These are phyloP conservation scores for Ips typographus DNA, from an alignment of 1,140 invertebrate genomes.

Conservation along the genomic window DNA sequence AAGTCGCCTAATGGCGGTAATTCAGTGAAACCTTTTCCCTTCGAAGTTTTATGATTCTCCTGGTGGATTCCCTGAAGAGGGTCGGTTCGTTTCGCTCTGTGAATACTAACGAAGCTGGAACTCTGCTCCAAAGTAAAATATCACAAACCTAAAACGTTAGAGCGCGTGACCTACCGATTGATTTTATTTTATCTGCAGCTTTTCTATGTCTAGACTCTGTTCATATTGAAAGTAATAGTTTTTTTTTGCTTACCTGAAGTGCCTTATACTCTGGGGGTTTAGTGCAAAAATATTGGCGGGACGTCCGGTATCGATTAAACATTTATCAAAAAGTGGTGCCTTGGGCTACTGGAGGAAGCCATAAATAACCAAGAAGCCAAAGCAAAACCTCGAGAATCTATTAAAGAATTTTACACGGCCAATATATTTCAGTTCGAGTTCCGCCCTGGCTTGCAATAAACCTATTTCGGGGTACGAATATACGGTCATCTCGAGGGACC, in stretches of 20 bases:
- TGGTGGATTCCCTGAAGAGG: slow-evolving; percentile 32
- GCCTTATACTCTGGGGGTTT: not conserved
- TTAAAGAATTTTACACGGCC: slow-evolving; percentile 33
- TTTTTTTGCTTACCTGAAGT: not conserved
- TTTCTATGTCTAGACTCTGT: not conserved
- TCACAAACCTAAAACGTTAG: slow-evolving; percentile 53
- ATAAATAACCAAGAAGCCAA: slow-evolving; percentile 20
- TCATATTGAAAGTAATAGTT: no score
- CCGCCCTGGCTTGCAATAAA: slow-evolving; percentile 24
- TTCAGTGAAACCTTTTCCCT: slow-evolving; percentile 34
- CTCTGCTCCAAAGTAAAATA: slow-evolving; percentile 50
- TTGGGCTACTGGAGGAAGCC: not conserved
- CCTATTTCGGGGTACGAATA: slow-evolving; percentile 26
- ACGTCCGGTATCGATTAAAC: slow-evolving; percentile 1
- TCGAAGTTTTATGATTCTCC: slow-evolving; percentile 31
- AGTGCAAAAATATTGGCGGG: not conserved
- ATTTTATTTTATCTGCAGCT: slow-evolving; percentile 47
- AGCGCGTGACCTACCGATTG: slow-evolving; percentile 52
- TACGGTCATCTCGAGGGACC: slow-evolving; percentile 32
- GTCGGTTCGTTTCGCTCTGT: slow-evolving; percentile 33
- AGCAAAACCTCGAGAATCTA: slow-evolving; percentile 22
- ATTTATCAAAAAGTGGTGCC: not conserved
- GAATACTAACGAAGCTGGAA: slow-evolving; percentile 49
- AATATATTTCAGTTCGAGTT: slow-evolving; percentile 29
- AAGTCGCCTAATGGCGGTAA: slow-evolving; percentile 36